Evolutionary conservation across 2,113 vertebrate species (phyloP), one percentile per base, ranked within the genome.

Genomic region (Etheostoma spectabile): DNA sequence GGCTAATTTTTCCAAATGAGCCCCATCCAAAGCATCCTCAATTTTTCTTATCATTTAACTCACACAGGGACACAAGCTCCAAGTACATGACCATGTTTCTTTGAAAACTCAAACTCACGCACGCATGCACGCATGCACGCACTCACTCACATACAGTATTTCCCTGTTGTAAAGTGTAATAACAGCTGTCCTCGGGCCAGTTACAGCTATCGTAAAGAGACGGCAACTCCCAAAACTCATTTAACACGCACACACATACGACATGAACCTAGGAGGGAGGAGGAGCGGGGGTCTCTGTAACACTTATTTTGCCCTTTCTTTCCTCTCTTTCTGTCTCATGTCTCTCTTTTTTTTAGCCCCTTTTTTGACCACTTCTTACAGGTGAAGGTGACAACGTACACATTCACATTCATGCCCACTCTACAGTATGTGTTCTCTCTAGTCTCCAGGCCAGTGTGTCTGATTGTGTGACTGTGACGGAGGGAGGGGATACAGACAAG

Each of bases 201-300:
- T 92, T 92, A 91, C 91, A 90, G 91, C 92, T 79, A 84, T 90
- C 89, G 78, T 93, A 94, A 94, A 93, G 92, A 92, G 93, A 82
- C 87, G 73, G 86, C 90, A 88, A 92, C 90, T 94, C 93, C 91
- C 92, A 80, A 89, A 92, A 93, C 91, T 92, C 90, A 94, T 92
- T 92, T 93, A 82, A 64, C 78, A 48, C 78, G 59, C 85, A 51
- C 79, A 57, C 46, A 69, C 52, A 53, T 76, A 84, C 18, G 16
- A 59, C 11, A 59, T 77, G 69, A 83, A 84, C 90, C 81, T 61
- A 27, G 62, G n/a, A 73, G 65, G 79, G 68, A 74, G 77, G 51
- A 67, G 49, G 65, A 65, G 77, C 53, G 61, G 79, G 73, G 75
- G 80, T 86, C 84, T 85, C 71, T 74, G 77, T 65, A 51, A 64